Conservation (phyloP, 2,888 invertebrate species). For the Pyrocoelia pectoralis region DNA sequence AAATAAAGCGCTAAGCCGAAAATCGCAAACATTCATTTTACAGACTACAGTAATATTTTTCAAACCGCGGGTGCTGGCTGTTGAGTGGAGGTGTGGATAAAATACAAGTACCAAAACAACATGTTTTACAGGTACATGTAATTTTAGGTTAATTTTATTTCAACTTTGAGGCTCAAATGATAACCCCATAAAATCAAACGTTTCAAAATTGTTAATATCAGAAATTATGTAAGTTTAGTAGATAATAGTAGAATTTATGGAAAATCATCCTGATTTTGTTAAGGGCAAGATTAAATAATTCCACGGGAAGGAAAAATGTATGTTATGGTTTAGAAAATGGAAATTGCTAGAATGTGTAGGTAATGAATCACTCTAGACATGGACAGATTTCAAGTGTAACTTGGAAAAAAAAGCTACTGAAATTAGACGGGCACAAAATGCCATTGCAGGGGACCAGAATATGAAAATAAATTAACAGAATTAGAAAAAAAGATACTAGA, state of each 20-base stretch:
- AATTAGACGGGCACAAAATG: conserved; percentile 5
- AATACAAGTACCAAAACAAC: no score
- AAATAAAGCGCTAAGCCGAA: no score
- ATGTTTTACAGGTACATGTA: no score
- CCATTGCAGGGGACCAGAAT: conserved; percentile 2
- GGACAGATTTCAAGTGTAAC: conserved; percentile 7
- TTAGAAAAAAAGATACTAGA: not conserved
- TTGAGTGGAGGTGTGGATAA: no score
- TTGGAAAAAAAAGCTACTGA: conserved; percentile 3
- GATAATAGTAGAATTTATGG: conserved; percentile 7
- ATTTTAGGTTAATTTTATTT: no score
- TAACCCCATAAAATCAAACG: conserved; percentile 2
- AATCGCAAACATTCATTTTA: no score
- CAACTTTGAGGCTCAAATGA: no score
- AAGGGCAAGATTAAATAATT: conserved; percentile 11
- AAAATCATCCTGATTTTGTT: conserved; percentile 9
- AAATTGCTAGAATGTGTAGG: not conserved
- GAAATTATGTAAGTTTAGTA: conserved; percentile 9
- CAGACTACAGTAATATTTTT: no score
- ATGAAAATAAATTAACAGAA: not conserved
- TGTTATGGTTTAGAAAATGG: conserved; percentile 2
- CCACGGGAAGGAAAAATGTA: conserved; percentile 10
- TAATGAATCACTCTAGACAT: conserved; percentile 1
- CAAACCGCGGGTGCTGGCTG: no score
- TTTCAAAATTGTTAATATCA: not conserved